Percentiles rank a stretch among this genome's conserved stretches.
Conservation (phyloP, 2,113 vertebrate species). For the Bucco capensis region DNA sequence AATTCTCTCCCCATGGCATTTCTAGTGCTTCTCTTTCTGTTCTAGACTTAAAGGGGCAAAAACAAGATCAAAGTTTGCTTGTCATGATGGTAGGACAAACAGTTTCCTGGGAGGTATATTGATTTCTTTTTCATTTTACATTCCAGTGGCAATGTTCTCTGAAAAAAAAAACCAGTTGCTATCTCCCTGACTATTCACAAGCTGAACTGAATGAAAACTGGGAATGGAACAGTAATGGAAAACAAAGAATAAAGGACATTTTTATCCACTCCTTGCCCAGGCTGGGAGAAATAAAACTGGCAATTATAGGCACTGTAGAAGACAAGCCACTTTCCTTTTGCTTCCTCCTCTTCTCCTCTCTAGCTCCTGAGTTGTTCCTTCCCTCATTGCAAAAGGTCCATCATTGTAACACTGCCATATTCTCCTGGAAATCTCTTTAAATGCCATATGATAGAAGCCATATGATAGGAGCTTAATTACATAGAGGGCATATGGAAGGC, state of each 20-base stretch:
- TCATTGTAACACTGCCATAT: constrained; percentile 43
- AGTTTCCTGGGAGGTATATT: not conserved
- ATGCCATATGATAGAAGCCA: constrained; percentile 68
- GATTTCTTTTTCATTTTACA: not conserved
- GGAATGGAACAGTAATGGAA: not conserved
- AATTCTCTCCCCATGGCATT: not conserved
- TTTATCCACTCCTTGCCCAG: not conserved
- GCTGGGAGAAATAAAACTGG: not conserved
- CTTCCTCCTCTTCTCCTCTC: not conserved
- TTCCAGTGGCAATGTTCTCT: not conserved
- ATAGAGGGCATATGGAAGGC: constrained; percentile 67
- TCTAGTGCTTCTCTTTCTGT: not conserved
- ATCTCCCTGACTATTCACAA: not conserved
- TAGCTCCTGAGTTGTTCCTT: constrained; percentile 16
- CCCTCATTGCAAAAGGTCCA: constrained; percentile 40
- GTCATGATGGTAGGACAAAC: not conserved
- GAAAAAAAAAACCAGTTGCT: not conserved
- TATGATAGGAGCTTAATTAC: constrained; percentile 69
- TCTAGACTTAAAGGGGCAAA: not conserved
- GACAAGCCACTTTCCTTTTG: not conserved
- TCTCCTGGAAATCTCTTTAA: constrained; percentile 60
- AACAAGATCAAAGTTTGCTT: not conserved
- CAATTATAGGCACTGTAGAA: not conserved
- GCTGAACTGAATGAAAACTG: not conserved
- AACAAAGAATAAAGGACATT: not conserved